Conservation (phyloP, 2,888 invertebrate species). For the Aphidoletes aphidimyza region DNA sequence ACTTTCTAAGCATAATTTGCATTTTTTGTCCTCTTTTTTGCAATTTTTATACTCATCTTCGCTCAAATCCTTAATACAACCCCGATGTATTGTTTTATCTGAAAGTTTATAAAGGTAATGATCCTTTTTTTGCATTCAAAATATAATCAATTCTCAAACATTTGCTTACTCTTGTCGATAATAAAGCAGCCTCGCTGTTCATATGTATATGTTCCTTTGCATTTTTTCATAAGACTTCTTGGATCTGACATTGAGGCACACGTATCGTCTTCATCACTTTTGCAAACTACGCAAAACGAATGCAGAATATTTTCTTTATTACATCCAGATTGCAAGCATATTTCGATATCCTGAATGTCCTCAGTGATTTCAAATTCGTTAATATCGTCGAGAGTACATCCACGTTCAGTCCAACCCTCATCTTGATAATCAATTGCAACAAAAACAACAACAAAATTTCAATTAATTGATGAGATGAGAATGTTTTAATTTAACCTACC, state of each 20-base stretch:
- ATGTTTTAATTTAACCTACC: not conserved
- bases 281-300: not conserved
- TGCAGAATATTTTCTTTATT: not conserved
- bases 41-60: not conserved
- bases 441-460: not conserved
- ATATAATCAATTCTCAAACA: no score
- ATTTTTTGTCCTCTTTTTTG: not conserved
- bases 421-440: no score
- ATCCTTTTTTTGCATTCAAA: not conserved
- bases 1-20: no score
- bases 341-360: not conserved
- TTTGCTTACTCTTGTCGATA: no score
- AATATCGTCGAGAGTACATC: not conserved
- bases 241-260: not conserved
- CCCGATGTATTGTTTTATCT: not conserved
- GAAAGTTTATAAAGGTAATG: not conserved
- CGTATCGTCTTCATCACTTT: not conserved
- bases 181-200: not conserved
- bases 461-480: no score
- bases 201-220: not conserved
- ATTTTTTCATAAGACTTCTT: not conserved
- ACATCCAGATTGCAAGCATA: not conserved
- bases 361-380: not conserved
- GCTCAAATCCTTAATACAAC: not conserved
- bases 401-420: not conserved